Evolutionary conservation across 2,888 invertebrate genomes (phyloP), one percentile per base, ranked within the genome.

Genomic region (Mimumesa dahlbomi): DNA sequence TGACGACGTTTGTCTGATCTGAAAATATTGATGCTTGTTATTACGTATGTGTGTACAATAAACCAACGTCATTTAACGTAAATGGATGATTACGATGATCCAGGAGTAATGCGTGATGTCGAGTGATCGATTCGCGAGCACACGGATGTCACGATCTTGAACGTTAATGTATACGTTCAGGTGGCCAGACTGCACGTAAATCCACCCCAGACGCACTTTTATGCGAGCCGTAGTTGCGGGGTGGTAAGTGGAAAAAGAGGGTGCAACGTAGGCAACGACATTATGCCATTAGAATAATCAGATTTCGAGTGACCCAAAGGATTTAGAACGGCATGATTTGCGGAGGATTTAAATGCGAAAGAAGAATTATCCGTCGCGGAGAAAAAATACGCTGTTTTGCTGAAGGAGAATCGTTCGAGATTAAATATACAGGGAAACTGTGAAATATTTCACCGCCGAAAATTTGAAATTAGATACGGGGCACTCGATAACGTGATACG

Each of bases 231-330:
- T 50, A 52, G 29, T 31, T 18, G 22, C 43, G 42, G 68, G 48
- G 42, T 31, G 52, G 29, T 49, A 59, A 65, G 52, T 62, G 64
- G 46, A 65, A 62, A 57, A 73, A 59, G 65, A 59, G 64, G 68
- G 58, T 64, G 61, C 36, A 48, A 29, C 49, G 49, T 21, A 45
- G 77, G 72, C 74, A 82, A 84, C 79, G 71, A 77, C 77, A 71
- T 84, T 85, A 86, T 71, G 73, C 85, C 83, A 87, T 87, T 87
- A 87, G 79, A 76, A 77, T 87, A 87, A 88, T 87, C 82, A 83
- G 84, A 87, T 87, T 76, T 79, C 61, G 64, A 74, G 45, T 64
- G 64, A 62, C 50, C 66, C 53, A 38, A 66, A 65, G 62, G 48
- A 52, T 42, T 57, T 53, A 50, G 14, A 16, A 25, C 13, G 31